Evolutionary conservation across 1,140 invertebrate species (phyloP).

Genomic region (Neoseiulus cucumeris): DNA sequence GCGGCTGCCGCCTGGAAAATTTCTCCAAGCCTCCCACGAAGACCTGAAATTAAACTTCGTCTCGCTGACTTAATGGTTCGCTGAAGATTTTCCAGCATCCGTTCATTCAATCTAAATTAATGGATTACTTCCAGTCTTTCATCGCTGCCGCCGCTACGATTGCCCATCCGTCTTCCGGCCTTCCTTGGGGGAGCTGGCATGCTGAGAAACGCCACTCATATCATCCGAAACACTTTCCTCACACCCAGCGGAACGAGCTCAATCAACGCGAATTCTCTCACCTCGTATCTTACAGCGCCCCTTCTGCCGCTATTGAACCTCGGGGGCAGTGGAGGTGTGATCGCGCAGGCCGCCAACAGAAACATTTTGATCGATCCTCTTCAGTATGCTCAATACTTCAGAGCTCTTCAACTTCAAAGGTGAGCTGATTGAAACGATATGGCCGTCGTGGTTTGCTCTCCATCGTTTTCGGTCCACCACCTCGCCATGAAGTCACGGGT

Average conservation of each 20-base stretch:
- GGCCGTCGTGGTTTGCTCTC: no score
- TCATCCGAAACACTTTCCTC: background rate
- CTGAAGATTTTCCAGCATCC: no score
- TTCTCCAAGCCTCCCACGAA: no score
- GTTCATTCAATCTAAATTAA: no score
- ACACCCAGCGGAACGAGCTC: background rate
- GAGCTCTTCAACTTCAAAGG: background rate
- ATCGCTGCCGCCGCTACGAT: background rate
- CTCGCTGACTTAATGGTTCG: no score
- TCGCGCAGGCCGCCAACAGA: background rate
- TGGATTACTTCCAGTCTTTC: background rate
- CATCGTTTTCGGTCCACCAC: no score
- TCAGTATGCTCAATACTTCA: constrained; percentile 3
- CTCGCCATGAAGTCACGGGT: no score
- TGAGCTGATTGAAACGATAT: background rate
- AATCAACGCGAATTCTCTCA: background rate
- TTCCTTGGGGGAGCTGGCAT: constrained; percentile 1
- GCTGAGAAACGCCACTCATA: background rate
- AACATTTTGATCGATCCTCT: background rate
- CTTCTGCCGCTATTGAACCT: background rate
- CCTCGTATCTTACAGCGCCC: background rate
- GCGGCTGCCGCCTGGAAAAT: no score
- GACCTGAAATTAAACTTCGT: no score
- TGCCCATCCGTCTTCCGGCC: background rate
- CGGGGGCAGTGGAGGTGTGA: background rate